Base-by-base conservation (phyloP, 1,140 invertebrate genomes). In the Heliconius hermathena region DNA sequence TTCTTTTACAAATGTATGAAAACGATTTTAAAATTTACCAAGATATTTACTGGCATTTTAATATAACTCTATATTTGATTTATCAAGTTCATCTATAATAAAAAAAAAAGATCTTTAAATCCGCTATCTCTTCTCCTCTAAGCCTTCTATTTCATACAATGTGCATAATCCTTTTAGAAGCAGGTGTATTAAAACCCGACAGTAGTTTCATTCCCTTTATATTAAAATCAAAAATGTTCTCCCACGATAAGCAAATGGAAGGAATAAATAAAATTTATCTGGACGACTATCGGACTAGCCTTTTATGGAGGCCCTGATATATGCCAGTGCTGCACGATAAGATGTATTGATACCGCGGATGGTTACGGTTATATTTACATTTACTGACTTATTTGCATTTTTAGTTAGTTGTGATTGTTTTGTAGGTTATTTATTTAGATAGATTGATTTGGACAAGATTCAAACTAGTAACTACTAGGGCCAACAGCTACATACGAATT, bases 131-230 rank as follows among this genome's bases (percentile, higher is more conserved):
- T 80, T 78, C 0, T 73, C 18, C 2, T 57, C 80, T 81, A 71
- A 3, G 2, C 33, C 36, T 72, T 26, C 20, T 6, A 29, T 72
- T 41, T 72, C 85, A 90, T 89, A 88, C 87, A 88, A 86, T 87
- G 88, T 86, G 83, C 86, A 88, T 88, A 89, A 81, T 89, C 84
- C 85, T 29, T 66, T 26, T 66, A 89, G 82, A 84, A 86, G 87
- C 90, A 91, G 89, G 88, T 93, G 90, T 87, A 91, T 88, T 84
- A 81, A 85, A 66, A 89, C 86, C 85, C 81, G 82, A 77, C 83
- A 77, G 80, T 84, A 84, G 80, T 75, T 80, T 77, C 78, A 81
- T 81, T 85, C 77, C 79, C 80, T 80, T 80, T 83, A 85, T 84
- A 85, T 85, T 84, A 80, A 86, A 81, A 72, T 76, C 76, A 78